Percentiles rank a stretch among this genome's conserved stretches.
Evolutionary conservation across 2,888 invertebrate species (phyloP).

Genomic region (Ectemnius cavifrons): DNA sequence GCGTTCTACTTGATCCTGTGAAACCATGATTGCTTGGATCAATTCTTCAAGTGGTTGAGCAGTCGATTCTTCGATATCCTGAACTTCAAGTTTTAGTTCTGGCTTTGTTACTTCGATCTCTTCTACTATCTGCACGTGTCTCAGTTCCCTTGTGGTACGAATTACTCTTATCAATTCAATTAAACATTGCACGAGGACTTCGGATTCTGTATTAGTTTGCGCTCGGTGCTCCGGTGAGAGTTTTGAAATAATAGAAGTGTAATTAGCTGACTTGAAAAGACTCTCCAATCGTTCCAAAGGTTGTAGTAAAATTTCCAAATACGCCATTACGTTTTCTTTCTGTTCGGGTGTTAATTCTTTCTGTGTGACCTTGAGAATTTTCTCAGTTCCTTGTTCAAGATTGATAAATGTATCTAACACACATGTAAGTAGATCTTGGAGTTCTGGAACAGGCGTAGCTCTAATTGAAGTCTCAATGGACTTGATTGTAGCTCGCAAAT

Average conservation of each 20-base stretch:
- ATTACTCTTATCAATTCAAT: conserved; percentile 22
- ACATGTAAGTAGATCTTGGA: conserved; percentile 19
- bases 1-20: conserved; percentile 38
- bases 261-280: conserved; percentile 9
- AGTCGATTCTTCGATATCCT: conserved; percentile 63
- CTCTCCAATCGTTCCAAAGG: conserved; percentile 46
- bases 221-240: neutral
- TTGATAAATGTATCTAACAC: conserved; percentile 17
- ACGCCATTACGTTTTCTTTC: conserved; percentile 46
- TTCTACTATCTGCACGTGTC: conserved; percentile 22
- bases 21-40: conserved; percentile 64
- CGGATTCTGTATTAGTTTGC: neutral
- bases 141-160: conserved; percentile 17
- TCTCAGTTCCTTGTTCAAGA: conserved; percentile 32
- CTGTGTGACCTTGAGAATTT: conserved; percentile 34
- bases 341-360: conserved; percentile 42
- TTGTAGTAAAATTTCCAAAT: conserved; percentile 46
- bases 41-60: conserved; percentile 65
- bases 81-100: conserved; percentile 45
- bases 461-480: conserved; percentile 28
- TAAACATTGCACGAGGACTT: conserved; percentile 6
- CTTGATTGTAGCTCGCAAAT: conserved; percentile 42
- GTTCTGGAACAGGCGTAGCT: conserved; percentile 26
- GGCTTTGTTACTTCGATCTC: conserved; percentile 15
- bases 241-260: neutral